Base-by-base conservation (phyloP, 2,797 vertebrate species). In the Lacerta viridis region DNA sequence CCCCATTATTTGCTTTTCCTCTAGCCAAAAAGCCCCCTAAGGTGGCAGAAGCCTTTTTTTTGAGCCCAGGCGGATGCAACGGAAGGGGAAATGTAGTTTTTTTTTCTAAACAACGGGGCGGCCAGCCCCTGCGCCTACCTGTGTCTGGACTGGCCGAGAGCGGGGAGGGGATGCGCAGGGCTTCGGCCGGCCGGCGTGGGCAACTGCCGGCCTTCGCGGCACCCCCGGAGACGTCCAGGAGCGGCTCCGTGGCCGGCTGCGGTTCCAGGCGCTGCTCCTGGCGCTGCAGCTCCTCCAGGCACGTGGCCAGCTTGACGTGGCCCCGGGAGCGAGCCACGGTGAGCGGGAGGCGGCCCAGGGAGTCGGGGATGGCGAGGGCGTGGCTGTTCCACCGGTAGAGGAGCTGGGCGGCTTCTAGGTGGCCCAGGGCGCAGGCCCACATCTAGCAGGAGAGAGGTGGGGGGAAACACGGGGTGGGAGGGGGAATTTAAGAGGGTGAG, bases 391-490 rank as follows among this genome's bases (percentile, higher is more conserved):
- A 98, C 41, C 95, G 95, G 88, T 98, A 98, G 75, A 99, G 96
- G 27, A 98, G 95, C 94, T 97, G 97, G 0, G 98, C 98, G 0
- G 98, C 97, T 4, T 97, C 95, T 90, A 97, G 95, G 95, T 98
- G 98, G 27, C 98, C 98, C n/a, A 98, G 95, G 8, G 98, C 98
- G 71, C 98, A 99, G 4, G 98, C 98, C 98, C 98, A 98, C 98
- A 98, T 98, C 98, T 98, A 92, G 39, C 41, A 5, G 18, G 27
- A 13, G 27, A 7, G 5, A 18, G 55, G 46, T 15, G 27, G 2
- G 1, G 59, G 9, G 33, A 7, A 8, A 20, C 0, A 4, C 1
- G 3, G 27, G 4, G 27, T 43, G 33, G 33, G 18, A 1, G 27
- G 66, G 29, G 6, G 25, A 29, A 71, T 11, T 11, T 1, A 9